phyloP scores from a whole-genome alignment of 2,113 vertebrate species.

The Elgaria multicarinata region DNA sequence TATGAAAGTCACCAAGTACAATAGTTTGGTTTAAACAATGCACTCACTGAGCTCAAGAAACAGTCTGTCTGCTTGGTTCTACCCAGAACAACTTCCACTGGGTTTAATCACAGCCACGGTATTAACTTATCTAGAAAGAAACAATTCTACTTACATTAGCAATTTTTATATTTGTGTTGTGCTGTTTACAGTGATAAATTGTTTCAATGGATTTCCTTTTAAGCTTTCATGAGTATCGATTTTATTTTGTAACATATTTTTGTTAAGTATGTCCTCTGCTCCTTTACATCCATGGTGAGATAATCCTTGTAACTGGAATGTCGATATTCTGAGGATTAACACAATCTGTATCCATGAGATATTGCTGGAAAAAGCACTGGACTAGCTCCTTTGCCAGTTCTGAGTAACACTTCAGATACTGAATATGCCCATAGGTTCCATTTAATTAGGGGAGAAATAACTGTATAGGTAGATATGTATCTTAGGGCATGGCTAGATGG shows the following conservation, averaged over 20 bases:
- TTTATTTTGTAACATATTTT: neutral
- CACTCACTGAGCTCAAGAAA: neutral
- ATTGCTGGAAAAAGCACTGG: neutral
- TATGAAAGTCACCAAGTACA: neutral
- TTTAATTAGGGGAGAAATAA: neutral
- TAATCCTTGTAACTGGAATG: conserved; percentile 9
- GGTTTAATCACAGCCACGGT: neutral
- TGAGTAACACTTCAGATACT: neutral
- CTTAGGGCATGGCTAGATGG: too few relatives aligned
- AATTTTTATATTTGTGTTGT: neutral
- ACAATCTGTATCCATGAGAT: neutral
- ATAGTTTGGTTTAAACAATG: conserved; percentile 31
- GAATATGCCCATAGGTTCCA: neutral
- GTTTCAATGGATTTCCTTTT: neutral
- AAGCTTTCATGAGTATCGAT: neutral
- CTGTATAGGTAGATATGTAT: neutral
- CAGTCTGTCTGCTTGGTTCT: neutral
- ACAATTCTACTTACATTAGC: neutral
- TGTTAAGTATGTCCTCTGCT: neutral
- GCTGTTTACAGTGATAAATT: neutral
- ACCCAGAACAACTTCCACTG: neutral
- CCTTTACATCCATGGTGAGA: neutral
- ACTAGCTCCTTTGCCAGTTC: neutral
- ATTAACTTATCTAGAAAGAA: conserved; percentile 2
- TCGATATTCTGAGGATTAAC: neutral